These are phyloP conservation scores for Oxytorus armatus DNA, from an alignment of 2,888 invertebrate species.

Conservation along the genomic window DNA sequence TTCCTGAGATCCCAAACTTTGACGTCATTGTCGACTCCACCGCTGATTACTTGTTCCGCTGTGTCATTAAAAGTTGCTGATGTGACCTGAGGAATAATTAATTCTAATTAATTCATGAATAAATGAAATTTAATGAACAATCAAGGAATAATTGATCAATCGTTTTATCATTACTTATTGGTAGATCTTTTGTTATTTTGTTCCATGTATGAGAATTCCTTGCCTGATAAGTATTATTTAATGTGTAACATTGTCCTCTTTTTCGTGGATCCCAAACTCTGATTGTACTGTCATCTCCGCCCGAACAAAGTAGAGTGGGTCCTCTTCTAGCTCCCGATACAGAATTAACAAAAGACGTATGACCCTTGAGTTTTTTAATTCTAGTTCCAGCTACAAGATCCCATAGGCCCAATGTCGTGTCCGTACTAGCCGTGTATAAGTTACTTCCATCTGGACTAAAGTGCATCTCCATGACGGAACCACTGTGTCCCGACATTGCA, in stretches of 20 bases:
- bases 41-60: conserved; percentile 96
- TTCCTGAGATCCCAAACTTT: conserved; percentile 99
- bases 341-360: conserved; percentile 91
- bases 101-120: no score
- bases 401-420: conserved; percentile 98
- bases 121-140: neutral
- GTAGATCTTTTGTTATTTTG: neutral
- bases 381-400: conserved; percentile 95
- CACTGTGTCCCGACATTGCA: conserved; percentile 96
- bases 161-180: conserved; percentile 13
- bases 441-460: conserved; percentile 94
- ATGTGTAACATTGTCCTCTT: conserved; percentile 90
- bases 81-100: no score
- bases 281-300: conserved; percentile 97
- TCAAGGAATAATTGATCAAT: conserved; percentile 16
- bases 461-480: conserved; percentile 97
- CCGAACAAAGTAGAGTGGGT: conserved; percentile 95
- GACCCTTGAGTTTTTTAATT: conserved; percentile 95
- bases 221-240: conserved; percentile 90
- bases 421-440: conserved; percentile 96
- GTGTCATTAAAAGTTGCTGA: conserved; percentile 97
- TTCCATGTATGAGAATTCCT: neutral
- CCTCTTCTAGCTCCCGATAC: conserved; percentile 93
- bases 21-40: conserved; percentile 98
- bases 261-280: conserved; percentile 97